phyloP scores from a whole-genome alignment of 2,113 vertebrate species.

The Pangasianodon hypophthalmus region DNA sequence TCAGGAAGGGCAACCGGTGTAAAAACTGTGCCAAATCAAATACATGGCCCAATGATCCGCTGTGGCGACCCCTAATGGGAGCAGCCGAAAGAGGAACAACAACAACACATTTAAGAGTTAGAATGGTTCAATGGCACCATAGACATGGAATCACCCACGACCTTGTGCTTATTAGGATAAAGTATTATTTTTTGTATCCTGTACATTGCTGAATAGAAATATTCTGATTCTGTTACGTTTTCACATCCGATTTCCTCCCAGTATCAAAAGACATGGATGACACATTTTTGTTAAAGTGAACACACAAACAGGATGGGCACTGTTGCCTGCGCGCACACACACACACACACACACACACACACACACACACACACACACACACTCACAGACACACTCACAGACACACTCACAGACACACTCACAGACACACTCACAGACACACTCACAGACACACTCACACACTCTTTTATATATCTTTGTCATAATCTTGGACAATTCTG shows the following conservation, averaged over 20 bases:
- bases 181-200: not conserved
- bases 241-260: not conserved
- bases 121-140: not conserved
- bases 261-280: not conserved
- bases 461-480: not conserved
- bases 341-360: not conserved
- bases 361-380: too few species aligned
- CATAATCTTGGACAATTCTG: not conserved
- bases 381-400: not conserved
- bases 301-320: not conserved
- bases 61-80: too few species aligned
- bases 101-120: not conserved
- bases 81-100: too few species aligned
- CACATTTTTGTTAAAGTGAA: not conserved
- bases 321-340: not conserved
- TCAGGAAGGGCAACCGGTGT: too few species aligned
- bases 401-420: not conserved
- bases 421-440: not conserved
- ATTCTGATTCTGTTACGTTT: not conserved
- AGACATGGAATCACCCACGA: too few species aligned
- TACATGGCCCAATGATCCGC: too few species aligned
- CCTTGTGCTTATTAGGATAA: not conserved
- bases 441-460: not conserved
- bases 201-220: not conserved
- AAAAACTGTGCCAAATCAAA: too few species aligned